These are phyloP conservation scores for Lithobates pipiens DNA, from an alignment of 2,797 vertebrate species.

Conservation along the genomic window DNA sequence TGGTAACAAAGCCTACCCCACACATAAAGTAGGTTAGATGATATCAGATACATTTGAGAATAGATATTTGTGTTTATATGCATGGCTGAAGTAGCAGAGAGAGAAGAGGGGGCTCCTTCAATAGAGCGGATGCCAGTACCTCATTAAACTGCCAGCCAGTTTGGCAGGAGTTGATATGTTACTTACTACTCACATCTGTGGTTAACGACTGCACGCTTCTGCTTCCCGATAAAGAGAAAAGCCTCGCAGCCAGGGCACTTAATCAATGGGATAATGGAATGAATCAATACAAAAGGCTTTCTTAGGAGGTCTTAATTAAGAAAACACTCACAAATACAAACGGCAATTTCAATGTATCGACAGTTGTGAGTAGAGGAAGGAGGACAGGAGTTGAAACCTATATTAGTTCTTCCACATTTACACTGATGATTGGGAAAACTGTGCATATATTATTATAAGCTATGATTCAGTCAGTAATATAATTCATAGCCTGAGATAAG, in stretches of 20 bases:
- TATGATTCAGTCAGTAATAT: background rate
- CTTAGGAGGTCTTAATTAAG: constrained; percentile 96
- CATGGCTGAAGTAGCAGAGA: constrained; percentile 69
- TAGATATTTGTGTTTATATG: constrained; percentile 58
- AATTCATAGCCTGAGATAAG: background rate
- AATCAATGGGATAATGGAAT: constrained; percentile 90
- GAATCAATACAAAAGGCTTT: constrained; percentile 94
- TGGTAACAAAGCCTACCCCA: constrained; percentile 11
- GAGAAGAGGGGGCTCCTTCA: constrained; percentile 67
- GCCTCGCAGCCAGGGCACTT: constrained; percentile 80
- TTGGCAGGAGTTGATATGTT: constrained; percentile 72
- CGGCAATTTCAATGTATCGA: constrained; percentile 91
- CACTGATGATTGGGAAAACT: constrained; percentile 15
- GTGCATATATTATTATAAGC: background rate
- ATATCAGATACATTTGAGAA: constrained; percentile 24
- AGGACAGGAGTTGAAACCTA: constrained; percentile 62
- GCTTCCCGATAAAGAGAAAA: constrained; percentile 79
- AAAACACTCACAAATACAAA: constrained; percentile 96
- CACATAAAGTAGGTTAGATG: constrained; percentile 23
- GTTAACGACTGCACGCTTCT: constrained; percentile 73
- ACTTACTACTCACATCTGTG: constrained; percentile 74
- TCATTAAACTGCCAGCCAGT: constrained; percentile 75
- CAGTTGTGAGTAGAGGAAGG: constrained; percentile 82
- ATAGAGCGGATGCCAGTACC: constrained; percentile 66
- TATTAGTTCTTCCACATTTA: constrained; percentile 25